Base-by-base conservation (phyloP, 2,797 vertebrate genomes). In the Periophthalmus magnuspinnatus region DNA sequence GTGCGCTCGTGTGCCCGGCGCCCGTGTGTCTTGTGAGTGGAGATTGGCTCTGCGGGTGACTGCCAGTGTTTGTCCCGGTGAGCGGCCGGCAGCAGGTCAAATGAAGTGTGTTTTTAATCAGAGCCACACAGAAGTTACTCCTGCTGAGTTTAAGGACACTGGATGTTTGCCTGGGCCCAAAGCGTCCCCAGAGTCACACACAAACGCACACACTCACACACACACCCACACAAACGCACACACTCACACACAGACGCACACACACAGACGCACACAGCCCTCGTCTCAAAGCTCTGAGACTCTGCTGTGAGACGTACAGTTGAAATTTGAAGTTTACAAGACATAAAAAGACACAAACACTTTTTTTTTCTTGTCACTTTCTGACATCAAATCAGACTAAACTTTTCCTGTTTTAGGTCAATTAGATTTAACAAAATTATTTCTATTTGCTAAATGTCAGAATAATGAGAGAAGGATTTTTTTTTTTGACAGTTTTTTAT, bases 31-130 rank as follows among this genome's bases (percentile, higher is more conserved):
- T 36, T 16, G n/a, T 22, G n/a, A 22, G 67, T 61, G 52, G 77
- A 63, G 58, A 50, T 59, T 34, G 63, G 65, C 68, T 33, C 21
- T 60, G 36, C 33, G 67, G 62, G 62, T 19, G 62, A 64, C 34
- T 28, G 41, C 38, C 41, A 17, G 22, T 47, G 62, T 41, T 21
- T 64, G 62, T 64, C 41, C 41, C 32, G 16, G 62, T 48, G 22
- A 64, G 62, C 32, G 62, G 13, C 38, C 61, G 21, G 41, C 62
- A 67, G 65, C 65, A 55, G 32, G 52, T 36, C 13, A 56, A 55
- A 41, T 67, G 21, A 38, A 56, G 34, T 36, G 34, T 54, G 32
- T 54, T 67, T 55, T 66, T 66, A 52, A 66, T 66, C 47, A 66
- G 64, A 66, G 17, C 24, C 0, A 9, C 17, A 50, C 47, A 66